Evolutionary conservation across 1,140 invertebrate species (phyloP).

Genomic region (Catajapyx aquilonaris): DNA sequence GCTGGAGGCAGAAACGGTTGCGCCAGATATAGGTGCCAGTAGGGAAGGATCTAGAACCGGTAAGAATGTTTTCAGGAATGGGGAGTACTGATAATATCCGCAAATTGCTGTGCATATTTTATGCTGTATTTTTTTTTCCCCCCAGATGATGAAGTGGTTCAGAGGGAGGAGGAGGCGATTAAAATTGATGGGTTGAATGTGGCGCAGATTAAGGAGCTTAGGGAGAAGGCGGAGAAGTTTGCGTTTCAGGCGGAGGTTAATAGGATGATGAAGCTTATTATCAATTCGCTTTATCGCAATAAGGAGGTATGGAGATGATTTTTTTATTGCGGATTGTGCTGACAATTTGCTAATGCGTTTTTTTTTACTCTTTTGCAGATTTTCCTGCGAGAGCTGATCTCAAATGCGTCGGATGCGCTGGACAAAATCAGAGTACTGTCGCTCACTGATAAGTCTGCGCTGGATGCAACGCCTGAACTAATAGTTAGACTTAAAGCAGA

Average conservation of each 20-base stretch:
- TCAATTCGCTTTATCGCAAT: conserved; percentile 94
- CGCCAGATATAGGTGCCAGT: conserved; percentile 51
- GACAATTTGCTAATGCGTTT: background rate
- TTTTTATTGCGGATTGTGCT: background rate
- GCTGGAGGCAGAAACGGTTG: conserved; percentile 40
- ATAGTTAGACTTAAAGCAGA: conserved; percentile 88
- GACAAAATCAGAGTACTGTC: conserved; percentile 88
- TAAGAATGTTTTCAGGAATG: conserved; percentile 17
- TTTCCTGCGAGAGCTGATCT: conserved; percentile 90
- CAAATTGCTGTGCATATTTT: conserved; percentile 6
- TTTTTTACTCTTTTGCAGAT: conserved; percentile 37
- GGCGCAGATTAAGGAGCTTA: conserved; percentile 76
- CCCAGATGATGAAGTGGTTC: conserved; percentile 50
- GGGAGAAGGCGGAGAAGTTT: conserved; percentile 80
- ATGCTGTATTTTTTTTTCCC: conserved; percentile 14
- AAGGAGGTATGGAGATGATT: conserved; percentile 78
- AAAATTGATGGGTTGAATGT: conserved; percentile 89
- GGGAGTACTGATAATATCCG: conserved; percentile 3
- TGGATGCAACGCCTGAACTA: conserved; percentile 61
- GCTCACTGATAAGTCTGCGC: conserved; percentile 58
- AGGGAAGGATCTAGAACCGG: conserved; percentile 66
- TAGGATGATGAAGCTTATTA: conserved; percentile 99
- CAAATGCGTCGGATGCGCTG: conserved; percentile 86
- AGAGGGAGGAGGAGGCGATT: conserved; percentile 89
- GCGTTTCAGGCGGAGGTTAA: conserved; percentile 93